Base-by-base conservation (phyloP, 2,113 vertebrate species). In the Tonatia bakeri region DNA sequence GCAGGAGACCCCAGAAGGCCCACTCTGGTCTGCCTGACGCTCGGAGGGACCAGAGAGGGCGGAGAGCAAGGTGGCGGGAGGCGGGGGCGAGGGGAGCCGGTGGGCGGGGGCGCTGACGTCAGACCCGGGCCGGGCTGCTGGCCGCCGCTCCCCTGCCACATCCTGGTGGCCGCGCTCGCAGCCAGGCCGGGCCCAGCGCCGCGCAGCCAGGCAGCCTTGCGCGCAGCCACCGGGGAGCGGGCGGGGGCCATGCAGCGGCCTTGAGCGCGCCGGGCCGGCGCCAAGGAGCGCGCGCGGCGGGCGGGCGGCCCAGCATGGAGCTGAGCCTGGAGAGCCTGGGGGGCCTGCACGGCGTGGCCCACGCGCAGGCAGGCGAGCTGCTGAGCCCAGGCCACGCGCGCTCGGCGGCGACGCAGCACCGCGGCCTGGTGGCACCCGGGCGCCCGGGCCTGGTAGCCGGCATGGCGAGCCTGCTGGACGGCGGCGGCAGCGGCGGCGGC, bases 311-410 rank as follows among this genome's bases (percentile, higher is more conserved):
- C 75, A 98, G 98, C 98, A 99, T 99, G 99, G 99, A 99, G 99
- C 99, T 99, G 98, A 99, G 99, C 98, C 99, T 99, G 99, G 99
- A 99, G 98, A 99, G 99, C 98, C 99, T 99, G 98, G 99, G 99
- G 98, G 99, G 99, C 82, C 98, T 99, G 95, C 99, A 99, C 98
- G 99, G 99, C 81, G 99, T 99, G 95, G 98, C 99, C 97, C 99
- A 99, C 98, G 98, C 99, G 90, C 99, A 99, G 96, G 98, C 99
- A 43, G 98, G 99, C 65, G 99, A 99, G 98, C 98, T 99, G 98
- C 99, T 99, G 99, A 99, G 99, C 99, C 98, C 99, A 0, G 99
- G 99, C 98, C 98, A 98, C 90, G 98, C 99, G 97, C 99, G 99
- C 98, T 98, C 99, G 76, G 99, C 99, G 95, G 98, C 98, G 76